Evolutionary conservation across 2,888 invertebrate genomes (phyloP).

Genomic region (Endotricha flammealis): DNA sequence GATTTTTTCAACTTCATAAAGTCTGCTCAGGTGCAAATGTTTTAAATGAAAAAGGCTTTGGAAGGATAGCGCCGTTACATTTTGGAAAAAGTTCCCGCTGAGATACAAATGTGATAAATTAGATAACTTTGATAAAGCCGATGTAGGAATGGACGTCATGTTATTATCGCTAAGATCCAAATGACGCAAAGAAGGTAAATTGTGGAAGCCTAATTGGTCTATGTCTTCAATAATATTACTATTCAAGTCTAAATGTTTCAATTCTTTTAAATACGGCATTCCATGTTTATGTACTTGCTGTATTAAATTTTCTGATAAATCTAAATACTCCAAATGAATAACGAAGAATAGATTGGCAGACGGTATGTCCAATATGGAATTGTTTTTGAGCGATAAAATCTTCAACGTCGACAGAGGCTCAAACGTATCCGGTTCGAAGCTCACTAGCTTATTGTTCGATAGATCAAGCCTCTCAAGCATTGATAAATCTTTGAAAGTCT

Average conservation of each 20-base stretch:
- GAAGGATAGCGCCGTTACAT: slow-evolving; percentile 87
- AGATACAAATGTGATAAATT: slow-evolving; percentile 86
- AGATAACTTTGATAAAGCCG: slow-evolving; percentile 85
- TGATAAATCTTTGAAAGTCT: slow-evolving; percentile 87
- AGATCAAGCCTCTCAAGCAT: slow-evolving; percentile 85
- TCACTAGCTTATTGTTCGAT: slow-evolving; percentile 85
- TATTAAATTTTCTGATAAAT: slow-evolving; percentile 88
- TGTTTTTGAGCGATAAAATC: slow-evolving; percentile 86
- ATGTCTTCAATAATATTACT: slow-evolving; percentile 87
- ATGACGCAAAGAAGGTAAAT: slow-evolving; percentile 83
- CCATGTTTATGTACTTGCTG: slow-evolving; percentile 84
- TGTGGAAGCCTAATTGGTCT: slow-evolving; percentile 85
- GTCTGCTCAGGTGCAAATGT: slow-evolving; percentile 84
- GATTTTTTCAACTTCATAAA: slow-evolving; percentile 82
- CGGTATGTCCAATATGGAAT: slow-evolving; percentile 88
- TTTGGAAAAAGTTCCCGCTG: slow-evolving; percentile 87
- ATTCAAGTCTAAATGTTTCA: slow-evolving; percentile 83
- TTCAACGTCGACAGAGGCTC: slow-evolving; percentile 83
- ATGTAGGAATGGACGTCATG: slow-evolving; percentile 86
- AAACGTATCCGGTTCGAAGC: slow-evolving; percentile 84
- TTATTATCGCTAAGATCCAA: slow-evolving; percentile 90
- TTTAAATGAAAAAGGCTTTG: slow-evolving; percentile 89
- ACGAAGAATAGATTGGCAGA: slow-evolving; percentile 82
- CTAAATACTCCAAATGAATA: slow-evolving; percentile 83
- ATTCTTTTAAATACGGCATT: slow-evolving; percentile 83